Evolutionary conservation across 2,797 vertebrate species (phyloP).

Genomic region (Lacerta agilis): DNA sequence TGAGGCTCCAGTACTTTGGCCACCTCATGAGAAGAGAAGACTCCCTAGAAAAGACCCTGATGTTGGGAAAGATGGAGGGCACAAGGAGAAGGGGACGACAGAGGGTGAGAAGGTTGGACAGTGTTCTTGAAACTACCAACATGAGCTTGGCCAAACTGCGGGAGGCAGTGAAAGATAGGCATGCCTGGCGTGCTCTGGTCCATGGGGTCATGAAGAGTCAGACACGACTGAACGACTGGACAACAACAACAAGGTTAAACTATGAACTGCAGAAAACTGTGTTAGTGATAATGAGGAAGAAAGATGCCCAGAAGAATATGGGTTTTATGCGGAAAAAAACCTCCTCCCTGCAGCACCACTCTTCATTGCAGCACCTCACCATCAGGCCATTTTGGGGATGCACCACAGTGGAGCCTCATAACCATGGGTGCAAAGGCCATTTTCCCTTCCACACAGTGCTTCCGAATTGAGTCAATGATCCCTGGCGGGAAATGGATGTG

Average conservation of each 20-base stretch:
- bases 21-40: too few species aligned
- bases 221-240: too few species aligned
- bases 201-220: too few species aligned
- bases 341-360: conserved; percentile 24
- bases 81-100: too few species aligned
- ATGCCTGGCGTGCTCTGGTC: too few species aligned
- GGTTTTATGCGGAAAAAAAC: background rate
- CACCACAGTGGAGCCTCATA: conserved; percentile 91
- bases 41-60: too few species aligned
- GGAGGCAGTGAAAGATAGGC: too few species aligned
- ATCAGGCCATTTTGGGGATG: conserved; percentile 84
- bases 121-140: too few species aligned
- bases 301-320: background rate
- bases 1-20: too few species aligned
- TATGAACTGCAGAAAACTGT: background rate
- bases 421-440: conserved; percentile 95
- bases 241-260: background rate
- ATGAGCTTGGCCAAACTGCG: too few species aligned
- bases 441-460: conserved; percentile 92
- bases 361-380: conserved; percentile 77
- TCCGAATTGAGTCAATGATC: conserved; percentile 90
- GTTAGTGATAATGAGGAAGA: background rate
- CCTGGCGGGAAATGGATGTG: conserved; percentile 91
- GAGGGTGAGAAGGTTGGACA: too few species aligned
- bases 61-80: too few species aligned